Percentiles rank a stretch among this genome's conserved stretches.
These are phyloP conservation scores for Meganola albula DNA, from an alignment of 2,888 invertebrate genomes.

Conservation along the genomic window DNA sequence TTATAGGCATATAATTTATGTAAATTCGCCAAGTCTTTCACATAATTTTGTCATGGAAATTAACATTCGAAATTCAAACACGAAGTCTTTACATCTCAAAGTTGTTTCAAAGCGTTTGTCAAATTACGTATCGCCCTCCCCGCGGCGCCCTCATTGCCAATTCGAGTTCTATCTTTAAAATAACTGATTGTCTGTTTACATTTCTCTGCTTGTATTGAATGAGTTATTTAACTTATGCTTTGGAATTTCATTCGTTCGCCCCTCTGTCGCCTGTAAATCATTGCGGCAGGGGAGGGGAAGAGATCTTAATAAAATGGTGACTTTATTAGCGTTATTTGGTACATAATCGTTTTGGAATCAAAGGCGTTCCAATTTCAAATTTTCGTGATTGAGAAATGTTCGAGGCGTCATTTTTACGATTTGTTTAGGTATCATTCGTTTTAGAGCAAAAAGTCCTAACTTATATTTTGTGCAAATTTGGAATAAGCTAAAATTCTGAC, in stretches of 20 bases:
- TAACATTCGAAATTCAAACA: conserved; percentile 38
- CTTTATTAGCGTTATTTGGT: conserved; percentile 54
- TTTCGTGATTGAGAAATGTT: conserved; percentile 50
- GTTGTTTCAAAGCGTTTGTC: conserved; percentile 51
- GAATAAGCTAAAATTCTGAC: no score
- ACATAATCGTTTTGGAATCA: conserved; percentile 60
- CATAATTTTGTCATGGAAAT: conserved; percentile 21
- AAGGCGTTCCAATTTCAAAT: conserved; percentile 52
- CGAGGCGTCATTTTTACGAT: no score
- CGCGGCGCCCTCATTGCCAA: conserved; percentile 34
- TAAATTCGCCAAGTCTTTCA: conserved; percentile 14
- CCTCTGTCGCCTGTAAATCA: conserved; percentile 18
- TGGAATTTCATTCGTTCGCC: conserved; percentile 27
- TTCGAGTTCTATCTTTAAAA: conserved; percentile 67
- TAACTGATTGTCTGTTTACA: conserved; percentile 74
- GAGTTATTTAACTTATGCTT: conserved; percentile 49
- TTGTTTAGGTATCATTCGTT: no score
- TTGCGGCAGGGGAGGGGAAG: conserved; percentile 15
- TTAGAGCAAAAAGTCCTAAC: no score
- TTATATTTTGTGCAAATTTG: no score
- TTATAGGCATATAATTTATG: no score
- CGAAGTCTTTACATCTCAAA: conserved; percentile 22
- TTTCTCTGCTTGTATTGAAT: conserved; percentile 68
- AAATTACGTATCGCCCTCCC: conserved; percentile 39
- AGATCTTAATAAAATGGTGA: conserved; percentile 48